A percentile compares a stretch with the other conserved stretches of the same genome.
These are phyloP conservation scores for Trissoscelio sp. DNA, from an alignment of 2,888 invertebrate genomes.

Conservation along the genomic window DNA sequence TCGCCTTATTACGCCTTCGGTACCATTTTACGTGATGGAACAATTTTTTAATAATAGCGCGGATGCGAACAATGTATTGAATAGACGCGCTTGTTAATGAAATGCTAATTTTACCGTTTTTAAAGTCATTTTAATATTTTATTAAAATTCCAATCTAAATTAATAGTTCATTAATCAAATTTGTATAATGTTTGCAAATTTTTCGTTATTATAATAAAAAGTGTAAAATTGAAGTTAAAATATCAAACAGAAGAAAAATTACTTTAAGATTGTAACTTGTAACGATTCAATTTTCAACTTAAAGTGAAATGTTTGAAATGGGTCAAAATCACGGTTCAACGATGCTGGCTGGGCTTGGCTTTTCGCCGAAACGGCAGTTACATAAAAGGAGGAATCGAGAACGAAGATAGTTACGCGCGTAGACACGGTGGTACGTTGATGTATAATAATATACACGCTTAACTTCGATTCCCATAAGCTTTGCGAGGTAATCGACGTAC, in stretches of 20 bases:
- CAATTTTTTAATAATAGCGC: slow-evolving; percentile 12
- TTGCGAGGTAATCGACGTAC: slow-evolving; percentile 60
- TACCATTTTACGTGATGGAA: neutral
- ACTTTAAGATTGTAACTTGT: no score
- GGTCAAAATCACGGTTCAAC: no score
- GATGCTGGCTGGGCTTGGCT: no score
- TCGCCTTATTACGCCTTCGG: slow-evolving; percentile 18
- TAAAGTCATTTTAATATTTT: no score
- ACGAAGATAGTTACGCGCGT: slow-evolving; percentile 32
- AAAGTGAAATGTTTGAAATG: no score
- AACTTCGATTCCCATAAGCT: slow-evolving; percentile 73
- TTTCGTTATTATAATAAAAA: no score
- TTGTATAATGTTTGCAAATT: no score
- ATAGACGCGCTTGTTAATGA: slow-evolving; percentile 13
- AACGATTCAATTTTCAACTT: no score
- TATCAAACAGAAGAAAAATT: no score
- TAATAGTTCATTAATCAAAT: no score
- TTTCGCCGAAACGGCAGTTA: slow-evolving; percentile 1
- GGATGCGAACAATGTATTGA: slow-evolving; percentile 8
- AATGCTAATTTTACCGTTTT: neutral
- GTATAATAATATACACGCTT: slow-evolving; percentile 44
- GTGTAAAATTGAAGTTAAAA: no score
- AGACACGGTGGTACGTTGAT: slow-evolving; percentile 10
- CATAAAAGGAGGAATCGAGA: slow-evolving; percentile 36
- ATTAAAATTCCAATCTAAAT: no score